Conservation (phyloP, 1,140 invertebrate species). For the Zaprionus camerounensis region DNA sequence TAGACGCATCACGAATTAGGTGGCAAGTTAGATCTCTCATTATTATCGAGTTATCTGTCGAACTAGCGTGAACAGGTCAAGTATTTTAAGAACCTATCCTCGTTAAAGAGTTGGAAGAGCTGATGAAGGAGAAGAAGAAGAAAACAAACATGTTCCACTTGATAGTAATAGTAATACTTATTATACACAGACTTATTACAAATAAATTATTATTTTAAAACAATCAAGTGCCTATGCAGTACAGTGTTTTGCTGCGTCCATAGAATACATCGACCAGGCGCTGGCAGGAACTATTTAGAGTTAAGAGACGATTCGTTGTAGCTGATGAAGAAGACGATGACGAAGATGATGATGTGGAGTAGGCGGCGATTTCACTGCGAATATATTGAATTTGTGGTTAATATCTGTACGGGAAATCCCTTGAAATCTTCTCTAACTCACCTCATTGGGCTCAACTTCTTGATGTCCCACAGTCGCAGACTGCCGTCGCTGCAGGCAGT, state of each 20-base stretch:
- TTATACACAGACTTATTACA: constrained; percentile 80
- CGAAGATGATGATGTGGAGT: constrained; percentile 50
- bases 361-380: constrained; percentile 47
- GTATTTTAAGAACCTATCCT: constrained; percentile 26
- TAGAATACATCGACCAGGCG: constrained; percentile 80
- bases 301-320: constrained; percentile 73
- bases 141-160: constrained; percentile 58
- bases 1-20: constrained; percentile 32
- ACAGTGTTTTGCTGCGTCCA: constrained; percentile 69
- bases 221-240: constrained; percentile 76
- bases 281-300: constrained; percentile 80
- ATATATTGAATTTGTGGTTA: neutral
- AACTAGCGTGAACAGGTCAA: neutral
- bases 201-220: constrained; percentile 82
- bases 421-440: constrained; percentile 13
- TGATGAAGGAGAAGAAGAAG: constrained; percentile 13
- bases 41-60: neutral
- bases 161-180: constrained; percentile 78
- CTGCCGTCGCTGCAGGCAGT: constrained; percentile 92
- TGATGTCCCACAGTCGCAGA: constrained; percentile 89
- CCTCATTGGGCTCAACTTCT: constrained; percentile 69
- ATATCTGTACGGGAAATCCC: neutral
- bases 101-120: constrained; percentile 15
- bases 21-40: neutral
- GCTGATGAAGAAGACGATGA: constrained; percentile 72